Conservation (phyloP, 2,888 invertebrate genomes). For the Candidula unifasciata region DNA sequence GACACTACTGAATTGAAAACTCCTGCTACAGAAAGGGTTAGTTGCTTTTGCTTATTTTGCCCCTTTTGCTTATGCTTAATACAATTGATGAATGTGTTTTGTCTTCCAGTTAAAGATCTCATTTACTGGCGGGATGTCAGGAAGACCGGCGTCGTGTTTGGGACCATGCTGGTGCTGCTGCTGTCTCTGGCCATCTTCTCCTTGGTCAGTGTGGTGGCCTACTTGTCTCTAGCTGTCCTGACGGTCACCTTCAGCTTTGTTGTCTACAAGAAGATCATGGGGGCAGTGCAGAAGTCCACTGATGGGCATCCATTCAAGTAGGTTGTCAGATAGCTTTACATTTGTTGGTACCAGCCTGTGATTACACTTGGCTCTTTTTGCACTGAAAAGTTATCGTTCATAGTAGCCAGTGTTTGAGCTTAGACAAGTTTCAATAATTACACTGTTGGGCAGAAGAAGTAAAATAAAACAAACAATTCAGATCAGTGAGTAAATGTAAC, state of each 20-base stretch:
- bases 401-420: no score
- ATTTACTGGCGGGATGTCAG: slow-evolving; percentile 98
- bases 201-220: slow-evolving; percentile 95
- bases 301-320: slow-evolving; percentile 99
- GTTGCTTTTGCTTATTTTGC: neutral
- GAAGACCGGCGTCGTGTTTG: slow-evolving; percentile 95
- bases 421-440: no score
- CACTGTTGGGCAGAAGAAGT: no score
- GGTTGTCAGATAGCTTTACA: slow-evolving; percentile 76
- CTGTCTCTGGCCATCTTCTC: slow-evolving; percentile 96
- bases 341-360: no score
- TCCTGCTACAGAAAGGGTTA: no score
- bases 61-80: no score
- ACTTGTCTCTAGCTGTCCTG: slow-evolving; percentile 90
- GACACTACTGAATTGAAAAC: no score
- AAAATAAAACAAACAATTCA: no score
- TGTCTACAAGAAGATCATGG: slow-evolving; percentile 95
- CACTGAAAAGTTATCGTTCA: no score
- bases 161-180: slow-evolving; percentile 90
- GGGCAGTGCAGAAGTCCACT: slow-evolving; percentile 94
- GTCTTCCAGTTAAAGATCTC: slow-evolving; percentile 85
- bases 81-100: neutral
- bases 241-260: slow-evolving; percentile 94
- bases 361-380: no score
- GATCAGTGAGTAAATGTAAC: no score